Base-by-base conservation (phyloP, 1,140 invertebrate species). In the Pseudobourletiella spinata region DNA sequence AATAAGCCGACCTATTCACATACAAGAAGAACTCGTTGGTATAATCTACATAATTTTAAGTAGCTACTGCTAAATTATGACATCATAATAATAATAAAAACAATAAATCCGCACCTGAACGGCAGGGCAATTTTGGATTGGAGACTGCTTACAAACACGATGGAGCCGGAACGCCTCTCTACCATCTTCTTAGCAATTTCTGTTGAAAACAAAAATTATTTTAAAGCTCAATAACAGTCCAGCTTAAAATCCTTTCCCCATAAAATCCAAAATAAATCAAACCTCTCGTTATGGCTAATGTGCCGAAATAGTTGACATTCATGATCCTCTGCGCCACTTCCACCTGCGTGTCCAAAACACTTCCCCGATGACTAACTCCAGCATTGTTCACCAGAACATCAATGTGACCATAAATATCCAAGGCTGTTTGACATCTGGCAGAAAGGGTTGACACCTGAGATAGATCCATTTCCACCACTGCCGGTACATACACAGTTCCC, bases 351-450 rank as follows among this genome's bases (percentile, higher is more conserved):
- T 86, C 78, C 20, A 83, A 63, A 56, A 88, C 84, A 68, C 82
- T 79, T 6, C 91, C 91, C 71, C 95, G 77, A 67, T 87, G 84
- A 48, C 88, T 89, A 52, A 94, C 81, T 1, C 94, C 94, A 51
- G 87, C 92, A 82, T 96, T 96, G 73, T 96, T 95, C 20, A 97
- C 83, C 2, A 97, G 75, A 71, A 96, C 86, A 78, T 97, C 92
- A 18, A 52, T 30, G 26, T 42, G 18, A 29, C 48, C 52, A 26
- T 63, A 63, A 18, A 62, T 56, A 15, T 26, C 54, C 15, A 57
- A 15, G 6, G 54, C 54, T 16, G 43, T 30, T 25, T 29, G 29
- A 1, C 86, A 80, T 76, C 85, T 82, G 28, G 71, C 65, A 28
- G 81, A 76, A 39, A 95, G 73, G 24, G 77, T 74, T 55, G 84